Evolutionary conservation across 64 coral and sea anemone species (phyloP).

Genomic region (Porites lutea): DNA sequence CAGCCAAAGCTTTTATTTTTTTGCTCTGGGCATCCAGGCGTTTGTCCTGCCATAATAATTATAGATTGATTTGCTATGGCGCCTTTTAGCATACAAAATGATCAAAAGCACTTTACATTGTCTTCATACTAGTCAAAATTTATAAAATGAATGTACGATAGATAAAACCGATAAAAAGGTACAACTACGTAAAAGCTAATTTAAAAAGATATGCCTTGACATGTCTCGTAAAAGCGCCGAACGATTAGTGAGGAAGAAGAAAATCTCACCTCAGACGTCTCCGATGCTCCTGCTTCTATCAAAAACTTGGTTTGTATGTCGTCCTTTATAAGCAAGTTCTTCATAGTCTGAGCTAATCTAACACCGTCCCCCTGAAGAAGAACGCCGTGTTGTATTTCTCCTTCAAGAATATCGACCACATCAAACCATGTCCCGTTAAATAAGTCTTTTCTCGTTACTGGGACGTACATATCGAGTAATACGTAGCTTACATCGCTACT

Average conservation of each 20-base stretch:
- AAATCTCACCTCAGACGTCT: constrained; percentile 4
- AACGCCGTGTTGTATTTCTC: constrained; percentile 19
- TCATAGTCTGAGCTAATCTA: background rate
- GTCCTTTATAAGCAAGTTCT: background rate
- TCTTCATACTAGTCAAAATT: no score
- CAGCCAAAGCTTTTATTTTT: no score
- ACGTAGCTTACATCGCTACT: background rate
- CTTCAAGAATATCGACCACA: background rate
- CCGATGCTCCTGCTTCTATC: background rate
- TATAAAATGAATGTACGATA: no score
- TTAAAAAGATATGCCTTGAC: no score
- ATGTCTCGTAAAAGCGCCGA: no score
- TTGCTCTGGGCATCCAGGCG: no score
- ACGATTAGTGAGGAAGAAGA: background rate
- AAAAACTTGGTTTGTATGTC: constrained; percentile 22
- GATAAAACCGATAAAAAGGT: no score
- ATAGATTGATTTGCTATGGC: no score
- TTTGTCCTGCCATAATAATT: no score
- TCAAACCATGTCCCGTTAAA: constrained; percentile 22
- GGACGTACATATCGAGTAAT: constrained; percentile 28
- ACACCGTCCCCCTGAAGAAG: background rate
- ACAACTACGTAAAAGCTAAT: no score
- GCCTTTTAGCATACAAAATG: no score
- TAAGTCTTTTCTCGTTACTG: constrained; percentile 26
- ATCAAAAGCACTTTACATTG: no score